Evolutionary conservation across 1,140 invertebrate genomes (phyloP).

Genomic region (Apis florea): DNA sequence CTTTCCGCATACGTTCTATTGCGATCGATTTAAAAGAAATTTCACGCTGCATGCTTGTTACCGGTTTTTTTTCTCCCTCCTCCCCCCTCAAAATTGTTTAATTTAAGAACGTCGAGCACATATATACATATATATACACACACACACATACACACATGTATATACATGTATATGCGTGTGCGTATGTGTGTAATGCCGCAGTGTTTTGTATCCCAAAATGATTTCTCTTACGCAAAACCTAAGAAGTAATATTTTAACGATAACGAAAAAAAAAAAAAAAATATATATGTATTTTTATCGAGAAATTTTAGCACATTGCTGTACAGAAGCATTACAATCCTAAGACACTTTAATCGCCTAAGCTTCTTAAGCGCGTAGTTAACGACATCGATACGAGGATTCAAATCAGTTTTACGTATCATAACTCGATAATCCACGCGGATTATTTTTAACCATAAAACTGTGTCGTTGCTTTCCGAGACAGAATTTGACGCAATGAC

Average conservation of each 20-base stretch:
- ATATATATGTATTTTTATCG: slow-evolving; percentile 46
- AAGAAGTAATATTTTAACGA: slow-evolving; percentile 41
- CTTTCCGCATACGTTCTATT: slow-evolving; percentile 8
- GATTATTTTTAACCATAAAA: slow-evolving; percentile 32
- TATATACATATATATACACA: background rate
- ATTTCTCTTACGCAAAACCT: slow-evolving; percentile 18
- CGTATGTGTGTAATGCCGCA: slow-evolving; percentile 4
- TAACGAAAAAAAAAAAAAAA: background rate
- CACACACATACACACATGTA: no score
- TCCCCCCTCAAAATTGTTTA: slow-evolving; percentile 9
- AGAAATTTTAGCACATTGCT: slow-evolving; percentile 33
- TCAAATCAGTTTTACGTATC: slow-evolving; percentile 28
- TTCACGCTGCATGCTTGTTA: slow-evolving; percentile 8
- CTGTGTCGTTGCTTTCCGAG: slow-evolving; percentile 18
- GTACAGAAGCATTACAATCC: slow-evolving; percentile 42
- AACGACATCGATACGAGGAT: slow-evolving; percentile 5
- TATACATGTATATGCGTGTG: background rate
- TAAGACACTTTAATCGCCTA: slow-evolving; percentile 33
- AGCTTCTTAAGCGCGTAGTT: slow-evolving; percentile 30
- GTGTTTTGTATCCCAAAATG: slow-evolving; percentile 10
- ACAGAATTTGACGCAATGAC: slow-evolving; percentile 28
- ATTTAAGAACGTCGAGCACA: slow-evolving; percentile 29
- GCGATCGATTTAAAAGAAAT: slow-evolving; percentile 13
- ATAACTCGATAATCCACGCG: slow-evolving; percentile 12
- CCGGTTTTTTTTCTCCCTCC: slow-evolving; percentile 7